Percentiles rank a stretch among this genome's conserved stretches.
Conservation (phyloP, 2,888 invertebrate species). For the Tinea pellionella region DNA sequence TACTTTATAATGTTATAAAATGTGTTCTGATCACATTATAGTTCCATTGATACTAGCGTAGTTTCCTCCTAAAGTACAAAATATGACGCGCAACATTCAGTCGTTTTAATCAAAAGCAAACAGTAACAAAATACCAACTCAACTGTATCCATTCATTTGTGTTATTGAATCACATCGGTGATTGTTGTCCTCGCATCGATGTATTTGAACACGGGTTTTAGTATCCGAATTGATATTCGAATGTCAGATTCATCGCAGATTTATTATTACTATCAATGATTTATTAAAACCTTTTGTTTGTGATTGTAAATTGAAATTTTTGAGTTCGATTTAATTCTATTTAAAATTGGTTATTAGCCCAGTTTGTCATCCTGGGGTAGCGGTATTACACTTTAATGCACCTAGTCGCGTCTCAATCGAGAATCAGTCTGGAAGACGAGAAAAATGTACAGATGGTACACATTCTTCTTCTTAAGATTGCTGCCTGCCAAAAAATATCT, state of each 20-base stretch:
- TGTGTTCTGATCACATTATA: too few species aligned
- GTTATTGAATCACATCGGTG: conserved; percentile 44
- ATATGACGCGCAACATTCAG: neutral
- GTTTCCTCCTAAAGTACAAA: too few species aligned
- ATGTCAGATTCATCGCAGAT: neutral
- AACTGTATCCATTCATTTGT: conserved; percentile 34
- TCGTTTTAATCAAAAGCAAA: neutral
- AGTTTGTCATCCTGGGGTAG: too few species aligned
- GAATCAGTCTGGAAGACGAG: too few species aligned
- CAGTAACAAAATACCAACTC: neutral
- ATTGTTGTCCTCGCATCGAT: conserved; percentile 35
- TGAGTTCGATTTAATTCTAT: neutral
- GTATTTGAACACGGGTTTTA: conserved; percentile 43
- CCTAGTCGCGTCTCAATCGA: too few species aligned
- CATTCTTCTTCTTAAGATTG: too few species aligned
- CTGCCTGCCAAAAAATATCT: too few species aligned
- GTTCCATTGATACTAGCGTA: too few species aligned
- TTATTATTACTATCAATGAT: conserved; percentile 4
- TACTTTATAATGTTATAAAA: too few species aligned
- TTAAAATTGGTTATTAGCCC: neutral
- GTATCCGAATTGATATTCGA: conserved; percentile 28
- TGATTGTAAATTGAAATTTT: neutral
- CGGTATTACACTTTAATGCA: too few species aligned
- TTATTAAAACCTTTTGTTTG: neutral
- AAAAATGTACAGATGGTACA: too few species aligned